These are phyloP conservation scores for Poeciliopsis presidionis DNA, from an alignment of 2,797 vertebrate genomes.

Conservation along the genomic window DNA sequence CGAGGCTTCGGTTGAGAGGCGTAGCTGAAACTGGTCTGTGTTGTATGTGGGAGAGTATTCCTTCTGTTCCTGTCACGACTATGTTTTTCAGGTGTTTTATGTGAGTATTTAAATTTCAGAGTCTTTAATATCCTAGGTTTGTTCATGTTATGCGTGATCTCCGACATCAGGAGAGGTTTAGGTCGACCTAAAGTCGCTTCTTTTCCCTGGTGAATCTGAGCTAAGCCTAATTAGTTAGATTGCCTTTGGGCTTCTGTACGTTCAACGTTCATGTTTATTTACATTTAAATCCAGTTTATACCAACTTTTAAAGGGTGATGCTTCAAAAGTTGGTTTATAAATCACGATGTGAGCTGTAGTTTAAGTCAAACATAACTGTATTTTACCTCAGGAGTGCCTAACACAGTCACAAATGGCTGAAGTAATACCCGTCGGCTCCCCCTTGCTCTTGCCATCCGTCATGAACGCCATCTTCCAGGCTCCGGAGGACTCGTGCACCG, in stretches of 20 bases:
- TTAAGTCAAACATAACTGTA: conserved; percentile 5
- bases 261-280: conserved; percentile 4
- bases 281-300: background rate
- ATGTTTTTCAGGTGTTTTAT: conserved; percentile 61
- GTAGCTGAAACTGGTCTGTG: conserved; percentile 20
- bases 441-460: conserved; percentile 43
- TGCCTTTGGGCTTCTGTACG: conserved; percentile 36
- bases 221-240: conserved; percentile 65
- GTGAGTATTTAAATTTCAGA: background rate
- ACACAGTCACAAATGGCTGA: conserved; percentile 76
- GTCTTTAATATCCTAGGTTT: background rate
- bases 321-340: background rate
- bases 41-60: conserved; percentile 24
- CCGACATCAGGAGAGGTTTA: background rate
- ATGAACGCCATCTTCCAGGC: conserved; percentile 51
- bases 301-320: background rate
- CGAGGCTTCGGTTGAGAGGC: conserved; percentile 38
- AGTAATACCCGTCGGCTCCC: conserved; percentile 66
- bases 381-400: conserved; percentile 39
- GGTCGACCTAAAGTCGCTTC: conserved; percentile 4
- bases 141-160: background rate
- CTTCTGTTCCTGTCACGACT: conserved; percentile 53
- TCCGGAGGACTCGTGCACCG: conserved; percentile 45
- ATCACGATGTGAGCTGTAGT: background rate
- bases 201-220: conserved; percentile 20